phyloP scores from a whole-genome alignment of 2,888 invertebrate species.

The Parnassius orleans region DNA sequence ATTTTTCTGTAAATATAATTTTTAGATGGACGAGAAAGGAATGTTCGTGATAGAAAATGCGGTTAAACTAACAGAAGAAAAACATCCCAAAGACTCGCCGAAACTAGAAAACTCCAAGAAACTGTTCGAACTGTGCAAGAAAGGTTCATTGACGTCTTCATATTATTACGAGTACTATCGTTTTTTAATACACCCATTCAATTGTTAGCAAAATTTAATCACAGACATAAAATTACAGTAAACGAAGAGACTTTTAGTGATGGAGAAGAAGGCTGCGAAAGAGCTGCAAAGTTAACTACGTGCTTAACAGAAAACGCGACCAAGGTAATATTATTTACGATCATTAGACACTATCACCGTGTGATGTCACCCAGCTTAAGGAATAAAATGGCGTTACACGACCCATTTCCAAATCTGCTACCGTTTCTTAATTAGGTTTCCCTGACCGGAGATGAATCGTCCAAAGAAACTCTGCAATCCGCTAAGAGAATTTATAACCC shows the following conservation, averaged over 20 bases:
- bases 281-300: conserved; percentile 53
- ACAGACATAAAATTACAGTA: conserved; percentile 42
- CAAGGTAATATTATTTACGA: conserved; percentile 43
- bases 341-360: neutral
- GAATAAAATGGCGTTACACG: too few relatives aligned
- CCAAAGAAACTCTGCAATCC: too few relatives aligned
- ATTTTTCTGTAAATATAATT: conserved; percentile 10
- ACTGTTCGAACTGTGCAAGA: conserved; percentile 58
- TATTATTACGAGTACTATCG: too few relatives aligned
- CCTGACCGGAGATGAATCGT: too few relatives aligned
- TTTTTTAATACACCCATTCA: neutral
- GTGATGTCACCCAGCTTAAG: neutral
- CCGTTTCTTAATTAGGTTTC: too few relatives aligned
- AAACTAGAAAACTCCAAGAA: conserved; percentile 56
- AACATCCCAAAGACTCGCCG: conserved; percentile 50
- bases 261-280: conserved; percentile 65
- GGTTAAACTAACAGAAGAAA: conserved; percentile 47
- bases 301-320: conserved; percentile 59
- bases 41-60: conserved; percentile 55
- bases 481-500: too few relatives aligned
- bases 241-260: conserved; percentile 57
- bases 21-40: conserved; percentile 63
- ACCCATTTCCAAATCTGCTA: too few relatives aligned
- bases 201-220: neutral
- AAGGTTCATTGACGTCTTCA: conserved; percentile 42